phyloP scores from a whole-genome alignment of 1,140 invertebrate species.

The Halyomorpha halys region DNA sequence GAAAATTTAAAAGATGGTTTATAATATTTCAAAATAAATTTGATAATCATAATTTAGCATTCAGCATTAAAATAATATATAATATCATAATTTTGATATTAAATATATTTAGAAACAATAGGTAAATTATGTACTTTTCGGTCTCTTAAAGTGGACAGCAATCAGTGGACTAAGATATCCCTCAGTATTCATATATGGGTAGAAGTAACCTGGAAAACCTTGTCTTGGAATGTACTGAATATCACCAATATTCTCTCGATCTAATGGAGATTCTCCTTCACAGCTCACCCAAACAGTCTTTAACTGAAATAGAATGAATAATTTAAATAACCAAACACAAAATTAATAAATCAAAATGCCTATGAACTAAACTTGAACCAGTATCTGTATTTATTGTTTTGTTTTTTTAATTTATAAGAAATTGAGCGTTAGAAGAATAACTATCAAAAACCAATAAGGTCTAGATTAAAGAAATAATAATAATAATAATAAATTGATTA shows the following conservation, averaged over 20 bases:
- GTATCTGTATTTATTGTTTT: neutral
- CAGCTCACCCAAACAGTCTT: constrained; percentile 45
- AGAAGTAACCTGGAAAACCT: constrained; percentile 38
- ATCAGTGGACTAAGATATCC: constrained; percentile 48
- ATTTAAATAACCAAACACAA: neutral
- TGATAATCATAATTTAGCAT: too few relatives aligned
- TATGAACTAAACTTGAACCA: neutral
- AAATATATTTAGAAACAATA: too few relatives aligned
- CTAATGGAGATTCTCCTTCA: constrained; percentile 45
- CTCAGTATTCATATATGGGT: constrained; percentile 37
- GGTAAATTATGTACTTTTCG: constrained; percentile 31
- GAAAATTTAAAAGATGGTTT: too few relatives aligned
- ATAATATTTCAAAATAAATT: too few relatives aligned
- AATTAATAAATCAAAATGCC: neutral
- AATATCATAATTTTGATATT: too few relatives aligned
- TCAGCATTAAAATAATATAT: too few relatives aligned
- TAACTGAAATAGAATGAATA: constrained; percentile 28
- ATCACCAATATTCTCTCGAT: constrained; percentile 45
- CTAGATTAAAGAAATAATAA: neutral
- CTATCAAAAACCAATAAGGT: neutral
- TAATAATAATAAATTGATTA: neutral
- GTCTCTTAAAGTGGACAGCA: constrained; percentile 43
- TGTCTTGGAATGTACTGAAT: constrained; percentile 40
- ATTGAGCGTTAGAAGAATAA: neutral
- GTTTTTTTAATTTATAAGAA: neutral